These are phyloP conservation scores for Gymnothorax reevesii DNA, from an alignment of 2,797 vertebrate species.

Conservation along the genomic window DNA sequence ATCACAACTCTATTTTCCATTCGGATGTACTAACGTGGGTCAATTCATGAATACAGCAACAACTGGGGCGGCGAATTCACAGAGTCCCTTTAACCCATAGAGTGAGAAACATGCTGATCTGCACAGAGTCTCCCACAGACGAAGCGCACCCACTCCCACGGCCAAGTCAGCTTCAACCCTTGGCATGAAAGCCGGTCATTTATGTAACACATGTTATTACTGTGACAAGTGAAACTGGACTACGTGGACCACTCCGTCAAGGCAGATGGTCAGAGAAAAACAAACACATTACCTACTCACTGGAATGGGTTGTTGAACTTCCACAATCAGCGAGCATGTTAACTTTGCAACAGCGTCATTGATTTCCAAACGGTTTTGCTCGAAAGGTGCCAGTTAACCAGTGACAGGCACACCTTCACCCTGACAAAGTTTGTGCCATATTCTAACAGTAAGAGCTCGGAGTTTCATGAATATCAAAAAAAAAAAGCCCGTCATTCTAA, in stretches of 20 bases:
- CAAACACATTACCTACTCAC: not conserved
- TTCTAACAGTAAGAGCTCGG: not conserved
- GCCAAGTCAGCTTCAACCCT: not conserved
- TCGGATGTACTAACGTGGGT: not conserved
- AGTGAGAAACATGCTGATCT: not conserved
- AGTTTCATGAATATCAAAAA: not conserved
- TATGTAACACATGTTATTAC: not conserved
- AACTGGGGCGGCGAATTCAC: constrained; percentile 16
- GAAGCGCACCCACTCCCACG: not conserved
- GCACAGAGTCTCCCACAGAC: no score
- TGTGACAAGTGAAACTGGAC: constrained; percentile 5
- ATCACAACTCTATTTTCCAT: constrained; percentile 16
- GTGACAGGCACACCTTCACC: not conserved
- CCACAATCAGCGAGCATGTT: not conserved
- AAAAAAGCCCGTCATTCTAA: not conserved
- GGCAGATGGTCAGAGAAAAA: not conserved
- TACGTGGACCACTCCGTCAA: not conserved
- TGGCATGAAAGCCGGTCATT: not conserved
- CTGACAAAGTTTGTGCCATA: not conserved
- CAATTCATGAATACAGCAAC: constrained; percentile 7
- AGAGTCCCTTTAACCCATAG: constrained; percentile 9
- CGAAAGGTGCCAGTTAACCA: not conserved
- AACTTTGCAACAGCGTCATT: not conserved
- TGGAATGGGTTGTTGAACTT: not conserved
- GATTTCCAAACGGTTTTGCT: not conserved